Conservation (phyloP, 2,888 invertebrate genomes). For the Eustalomyia histrio region DNA sequence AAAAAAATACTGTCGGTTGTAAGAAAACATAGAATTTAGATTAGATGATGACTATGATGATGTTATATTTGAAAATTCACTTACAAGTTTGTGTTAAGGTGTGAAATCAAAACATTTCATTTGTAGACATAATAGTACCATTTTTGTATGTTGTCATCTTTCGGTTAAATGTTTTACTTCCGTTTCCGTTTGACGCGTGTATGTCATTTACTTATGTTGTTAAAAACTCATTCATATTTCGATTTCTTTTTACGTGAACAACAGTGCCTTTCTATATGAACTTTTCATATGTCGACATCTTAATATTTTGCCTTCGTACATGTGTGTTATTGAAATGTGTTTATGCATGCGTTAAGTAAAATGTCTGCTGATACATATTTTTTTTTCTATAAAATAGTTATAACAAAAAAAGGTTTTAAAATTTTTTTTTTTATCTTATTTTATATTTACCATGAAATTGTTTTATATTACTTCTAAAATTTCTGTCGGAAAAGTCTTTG, state of each 20-base stretch:
- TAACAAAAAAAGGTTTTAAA: conserved; percentile 47
- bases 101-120: conserved; percentile 40
- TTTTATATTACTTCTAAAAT: conserved; percentile 55
- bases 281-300: conserved; percentile 22
- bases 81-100: conserved; percentile 33
- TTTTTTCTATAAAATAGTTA: conserved; percentile 26
- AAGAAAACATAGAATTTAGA: conserved; percentile 36
- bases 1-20: conserved; percentile 1
- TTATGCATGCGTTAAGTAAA: conserved; percentile 61
- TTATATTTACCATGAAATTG: conserved; percentile 61
- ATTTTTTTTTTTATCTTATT: conserved; percentile 51
- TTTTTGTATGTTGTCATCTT: conserved; percentile 58
- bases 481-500: conserved; percentile 21
- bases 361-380: conserved; percentile 46
- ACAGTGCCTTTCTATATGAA: conserved; percentile 24
- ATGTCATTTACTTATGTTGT: conserved; percentile 46
- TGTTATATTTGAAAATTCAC: conserved; percentile 8
- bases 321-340: conserved; percentile 40
- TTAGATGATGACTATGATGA: conserved; percentile 9
- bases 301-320: conserved; percentile 29
- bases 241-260: conserved; percentile 56
- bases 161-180: conserved; percentile 75
- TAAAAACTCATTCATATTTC: conserved; percentile 56
- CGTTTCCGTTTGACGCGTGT: conserved; percentile 76
- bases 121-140: not conserved